Evolutionary conservation across 2,797 vertebrate species (phyloP), one percentile per base, ranked within the genome.

Genomic region (Allobates femoralis): DNA sequence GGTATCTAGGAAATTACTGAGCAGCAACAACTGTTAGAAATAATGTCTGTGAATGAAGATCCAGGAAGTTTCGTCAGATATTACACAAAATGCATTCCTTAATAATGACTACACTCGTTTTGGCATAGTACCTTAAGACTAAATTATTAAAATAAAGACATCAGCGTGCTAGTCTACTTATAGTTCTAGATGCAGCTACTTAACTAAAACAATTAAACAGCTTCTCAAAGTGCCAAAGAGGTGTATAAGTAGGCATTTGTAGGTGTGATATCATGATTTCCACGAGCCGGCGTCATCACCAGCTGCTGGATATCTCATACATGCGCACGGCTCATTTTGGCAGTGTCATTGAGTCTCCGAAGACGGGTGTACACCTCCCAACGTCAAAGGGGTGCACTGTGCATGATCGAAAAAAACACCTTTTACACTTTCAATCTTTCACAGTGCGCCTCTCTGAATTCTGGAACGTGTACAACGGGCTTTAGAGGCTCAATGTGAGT

Each of bases 1-100:
- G 37, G 41, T 50, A 74, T 50, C 46, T 50, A 74, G 37, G 69
- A 74, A 74, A 74, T 74, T 50, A 50, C 41, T 74, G n/a, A 74
- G 41, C 37, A 50, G 69, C 26, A 50, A 66, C 3, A 16, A 66
- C 28, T 30, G 62, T 66, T 46, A 46, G 41, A 28, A 23, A 74
- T 6, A 74, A 26, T 32, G n/a, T 74, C 37, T 50, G 12, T 46
- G 37, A 50, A 4, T 15, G 69, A 74, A 74, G 26, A 71, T 71
- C 21, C 21, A n/a, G 69, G 69, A 74, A 74, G n/a, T 74, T 46
- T 50, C 69, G 26, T 74, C 69, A 50, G 12, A 50, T 15, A 74
- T 74, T 74, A 18, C 69, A 50, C 37, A 50, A 74, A 16, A 74
- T 74, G 26, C 37, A 74, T 74, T 74, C 69, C 26, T n/a, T 41